phyloP scores from a whole-genome alignment of 1,140 invertebrate genomes.

The Nautilus pompilius region DNA sequence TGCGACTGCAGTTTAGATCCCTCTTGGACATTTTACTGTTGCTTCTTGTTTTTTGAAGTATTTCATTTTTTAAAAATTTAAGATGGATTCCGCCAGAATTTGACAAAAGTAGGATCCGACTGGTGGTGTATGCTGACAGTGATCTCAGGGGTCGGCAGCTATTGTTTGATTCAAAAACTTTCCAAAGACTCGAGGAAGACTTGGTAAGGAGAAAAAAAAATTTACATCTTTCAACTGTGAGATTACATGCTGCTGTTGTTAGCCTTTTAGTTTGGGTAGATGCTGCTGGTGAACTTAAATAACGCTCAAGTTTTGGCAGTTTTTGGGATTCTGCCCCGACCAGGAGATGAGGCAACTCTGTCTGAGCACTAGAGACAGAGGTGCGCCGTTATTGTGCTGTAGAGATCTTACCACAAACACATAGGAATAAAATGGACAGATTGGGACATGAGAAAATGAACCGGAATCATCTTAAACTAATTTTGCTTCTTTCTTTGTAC shows the following conservation, averaged over 20 bases:
- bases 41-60: not conserved
- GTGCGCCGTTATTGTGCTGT: constrained; percentile 4
- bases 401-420: too few species aligned
- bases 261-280: not conserved
- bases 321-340: not conserved
- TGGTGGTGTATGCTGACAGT: constrained; percentile 81
- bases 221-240: constrained; percentile 1
- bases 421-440: too few species aligned
- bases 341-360: too few species aligned
- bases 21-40: too few species aligned
- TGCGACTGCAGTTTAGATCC: too few species aligned
- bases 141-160: constrained; percentile 75
- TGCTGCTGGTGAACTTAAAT: not conserved
- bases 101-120: constrained; percentile 57
- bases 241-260: not conserved
- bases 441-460: too few species aligned
- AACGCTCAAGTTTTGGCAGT: not conserved
- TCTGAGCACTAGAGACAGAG: not conserved
- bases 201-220: constrained; percentile 12
- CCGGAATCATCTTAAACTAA: too few species aligned
- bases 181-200: constrained; percentile 61
- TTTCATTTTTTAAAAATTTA: constrained; percentile 16
- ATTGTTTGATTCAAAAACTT: constrained; percentile 78
- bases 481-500: too few species aligned
- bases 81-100: constrained; percentile 45